A percentile compares a stretch with the other conserved stretches of the same genome.
These are phyloP conservation scores for Phaetusa simplex DNA, from an alignment of 2,113 vertebrate genomes.

Conservation along the genomic window DNA sequence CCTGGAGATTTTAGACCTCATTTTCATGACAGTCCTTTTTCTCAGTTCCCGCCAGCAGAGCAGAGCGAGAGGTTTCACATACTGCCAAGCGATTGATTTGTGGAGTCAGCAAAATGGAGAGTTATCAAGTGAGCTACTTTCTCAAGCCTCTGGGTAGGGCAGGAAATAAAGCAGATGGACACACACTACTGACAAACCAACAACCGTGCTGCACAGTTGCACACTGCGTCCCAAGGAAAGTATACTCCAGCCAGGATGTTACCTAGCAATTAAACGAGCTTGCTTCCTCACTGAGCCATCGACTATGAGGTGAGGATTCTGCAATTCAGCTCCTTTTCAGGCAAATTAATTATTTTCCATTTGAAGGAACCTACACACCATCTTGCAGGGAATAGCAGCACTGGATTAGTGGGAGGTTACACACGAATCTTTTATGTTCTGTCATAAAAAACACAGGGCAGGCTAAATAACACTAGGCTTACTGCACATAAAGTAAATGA, in stretches of 20 bases:
- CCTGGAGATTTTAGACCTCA: slow-evolving; percentile 19
- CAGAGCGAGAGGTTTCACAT: background rate
- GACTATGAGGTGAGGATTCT: background rate
- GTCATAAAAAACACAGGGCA: background rate
- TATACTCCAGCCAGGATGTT: background rate
- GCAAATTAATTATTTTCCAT: background rate
- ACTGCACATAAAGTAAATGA: background rate
- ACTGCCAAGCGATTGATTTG: slow-evolving; percentile 29
- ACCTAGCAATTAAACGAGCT: background rate
- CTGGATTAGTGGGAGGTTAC: background rate
- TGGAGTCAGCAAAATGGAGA: slow-evolving; percentile 46
- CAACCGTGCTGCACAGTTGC: background rate
- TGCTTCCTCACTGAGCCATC: background rate
- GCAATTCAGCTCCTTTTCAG: background rate
- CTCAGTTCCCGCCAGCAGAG: slow-evolving; percentile 21
- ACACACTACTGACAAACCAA: slow-evolving; percentile 33
- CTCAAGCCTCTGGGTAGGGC: background rate
- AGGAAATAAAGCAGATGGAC: background rate
- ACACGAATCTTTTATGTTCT: background rate
- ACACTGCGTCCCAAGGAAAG: background rate
- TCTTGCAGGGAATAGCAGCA: slow-evolving; percentile 19
- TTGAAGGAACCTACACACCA: background rate
- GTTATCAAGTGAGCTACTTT: slow-evolving; percentile 6
- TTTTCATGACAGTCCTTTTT: background rate
- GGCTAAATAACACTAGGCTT: background rate